Evolutionary conservation across 2,113 vertebrate species (phyloP).

Genomic region (Mustela nigripes): DNA sequence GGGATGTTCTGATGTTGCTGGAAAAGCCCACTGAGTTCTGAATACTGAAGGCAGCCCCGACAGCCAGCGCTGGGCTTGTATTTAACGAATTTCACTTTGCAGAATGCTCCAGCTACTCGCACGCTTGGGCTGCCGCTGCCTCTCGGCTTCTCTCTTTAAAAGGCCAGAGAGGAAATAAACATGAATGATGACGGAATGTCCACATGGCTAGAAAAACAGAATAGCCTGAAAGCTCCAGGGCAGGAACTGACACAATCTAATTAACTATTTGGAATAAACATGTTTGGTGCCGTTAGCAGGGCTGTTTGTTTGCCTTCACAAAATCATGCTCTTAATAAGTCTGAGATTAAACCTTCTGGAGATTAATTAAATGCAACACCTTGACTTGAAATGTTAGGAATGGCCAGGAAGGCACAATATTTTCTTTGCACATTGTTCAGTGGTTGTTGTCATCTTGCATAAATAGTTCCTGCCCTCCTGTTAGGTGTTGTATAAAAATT

Average conservation of each 20-base stretch:
- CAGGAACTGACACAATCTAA: slow-evolving; percentile 77
- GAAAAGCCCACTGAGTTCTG: background rate
- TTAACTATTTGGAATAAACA: slow-evolving; percentile 76
- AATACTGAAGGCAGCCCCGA: slow-evolving; percentile 2
- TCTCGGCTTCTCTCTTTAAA: slow-evolving; percentile 43
- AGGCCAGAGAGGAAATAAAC: slow-evolving; percentile 77
- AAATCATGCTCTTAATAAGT: slow-evolving; percentile 77
- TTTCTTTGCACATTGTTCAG: background rate
- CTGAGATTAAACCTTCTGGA: slow-evolving; percentile 70
- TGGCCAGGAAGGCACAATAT: slow-evolving; percentile 5
- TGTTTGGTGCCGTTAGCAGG: background rate
- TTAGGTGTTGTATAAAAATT: background rate
- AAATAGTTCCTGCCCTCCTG: background rate
- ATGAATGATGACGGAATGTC: slow-evolving; percentile 77
- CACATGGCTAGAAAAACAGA: slow-evolving; percentile 75
- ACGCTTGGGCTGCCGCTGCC: background rate
- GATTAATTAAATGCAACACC: slow-evolving; percentile 74
- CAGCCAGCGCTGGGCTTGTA: background rate
- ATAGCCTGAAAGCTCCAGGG: slow-evolving; percentile 66
- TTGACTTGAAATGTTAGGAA: slow-evolving; percentile 68
- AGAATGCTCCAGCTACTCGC: slow-evolving; percentile 24
- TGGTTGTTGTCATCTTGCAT: background rate
- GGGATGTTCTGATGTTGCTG: slow-evolving; percentile 5
- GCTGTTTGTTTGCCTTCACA: slow-evolving; percentile 72
- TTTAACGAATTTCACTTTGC: slow-evolving; percentile 71